These are phyloP conservation scores for Amia ocellicauda DNA, from an alignment of 2,113 vertebrate species.

Conservation along the genomic window DNA sequence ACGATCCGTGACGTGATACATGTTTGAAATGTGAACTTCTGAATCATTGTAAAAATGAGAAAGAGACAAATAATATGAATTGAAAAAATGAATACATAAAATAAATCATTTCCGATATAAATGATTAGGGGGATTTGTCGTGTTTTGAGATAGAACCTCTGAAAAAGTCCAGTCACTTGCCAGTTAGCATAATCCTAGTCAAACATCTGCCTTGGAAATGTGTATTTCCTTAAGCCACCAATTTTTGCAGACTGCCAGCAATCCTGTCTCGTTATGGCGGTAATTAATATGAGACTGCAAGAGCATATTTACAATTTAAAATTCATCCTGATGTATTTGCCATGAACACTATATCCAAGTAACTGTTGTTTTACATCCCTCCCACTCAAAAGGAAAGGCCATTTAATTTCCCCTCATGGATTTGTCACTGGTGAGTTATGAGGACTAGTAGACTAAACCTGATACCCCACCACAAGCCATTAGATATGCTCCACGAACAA, in stretches of 20 bases:
- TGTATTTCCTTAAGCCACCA: constrained; percentile 6
- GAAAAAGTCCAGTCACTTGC: background rate
- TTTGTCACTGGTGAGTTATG: constrained; percentile 65
- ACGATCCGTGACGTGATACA: too few relatives aligned
- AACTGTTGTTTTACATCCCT: constrained; percentile 10
- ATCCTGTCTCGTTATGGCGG: constrained; percentile 6
- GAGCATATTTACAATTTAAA: constrained; percentile 6
- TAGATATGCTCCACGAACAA: constrained; percentile 59
- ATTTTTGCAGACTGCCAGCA: background rate
- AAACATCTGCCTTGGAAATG: constrained; percentile 2
- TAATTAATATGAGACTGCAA: constrained; percentile 15
- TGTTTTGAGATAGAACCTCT: background rate
- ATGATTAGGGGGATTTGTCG: background rate
- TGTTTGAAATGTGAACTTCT: too few relatives aligned
- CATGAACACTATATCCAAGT: constrained; percentile 4
- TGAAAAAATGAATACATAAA: background rate
- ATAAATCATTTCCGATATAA: background rate
- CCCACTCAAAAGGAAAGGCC: background rate
- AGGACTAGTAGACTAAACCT: constrained; percentile 50
- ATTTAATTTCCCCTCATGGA: constrained; percentile 34
- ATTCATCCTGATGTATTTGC: constrained; percentile 1
- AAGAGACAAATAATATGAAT: too few relatives aligned
- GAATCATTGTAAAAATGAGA: too few relatives aligned
- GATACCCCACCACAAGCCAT: constrained; percentile 38
- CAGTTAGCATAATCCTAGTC: constrained; percentile 6